Base-by-base conservation (phyloP, 2,888 invertebrate species). In the Yponomeuta plumbellus region DNA sequence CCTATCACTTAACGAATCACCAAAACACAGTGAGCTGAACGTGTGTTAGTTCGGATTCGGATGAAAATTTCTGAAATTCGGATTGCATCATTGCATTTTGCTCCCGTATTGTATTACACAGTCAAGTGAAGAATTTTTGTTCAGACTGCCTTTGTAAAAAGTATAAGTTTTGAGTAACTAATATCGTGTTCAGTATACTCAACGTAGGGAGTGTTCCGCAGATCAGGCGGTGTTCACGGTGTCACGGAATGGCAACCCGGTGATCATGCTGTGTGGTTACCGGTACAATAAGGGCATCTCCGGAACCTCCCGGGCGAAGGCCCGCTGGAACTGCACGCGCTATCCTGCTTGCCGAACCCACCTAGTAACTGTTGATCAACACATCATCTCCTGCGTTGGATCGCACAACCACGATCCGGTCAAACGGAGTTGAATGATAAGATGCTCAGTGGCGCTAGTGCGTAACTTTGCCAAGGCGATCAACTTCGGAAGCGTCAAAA, bases 181-280 rank as follows among this genome's bases (percentile, higher is more conserved):
- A n/a, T 21, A 57, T 57, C 2, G 2, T 57, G n/a, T 21, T 57
- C 21, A 10, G 57, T 20, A 57, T n/a, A 57, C 10, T 10, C 10
- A 57, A 57, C n/a, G 20, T 20, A 57, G n/a, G 2, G 21, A 21
- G 57, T 21, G 21, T 21, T 22, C 23, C 23, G 22, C 61, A 61
- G 61, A 26, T 71, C 71, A 65, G 6, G 70, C 73, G 20, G 57
- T 71, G 13, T 75, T 70, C 61, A 69, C 66, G 8, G 67, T 61
- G 21, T 75, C 77, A 0, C 70, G 73, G 11, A 68, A 40, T n/a
- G 78, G 78, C 0, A 74, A 72, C 13, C 76, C 74, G 0, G 75
- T 76, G 5, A 70, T 78, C 20, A 66, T 71, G n/a, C 56, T 74
- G 0, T 75, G 75, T 0, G 61, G 66, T 1, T 71, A 80, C 68